These are phyloP conservation scores for Zelostemma sp. DNA, from an alignment of 1,140 invertebrate genomes.

Conservation along the genomic window DNA sequence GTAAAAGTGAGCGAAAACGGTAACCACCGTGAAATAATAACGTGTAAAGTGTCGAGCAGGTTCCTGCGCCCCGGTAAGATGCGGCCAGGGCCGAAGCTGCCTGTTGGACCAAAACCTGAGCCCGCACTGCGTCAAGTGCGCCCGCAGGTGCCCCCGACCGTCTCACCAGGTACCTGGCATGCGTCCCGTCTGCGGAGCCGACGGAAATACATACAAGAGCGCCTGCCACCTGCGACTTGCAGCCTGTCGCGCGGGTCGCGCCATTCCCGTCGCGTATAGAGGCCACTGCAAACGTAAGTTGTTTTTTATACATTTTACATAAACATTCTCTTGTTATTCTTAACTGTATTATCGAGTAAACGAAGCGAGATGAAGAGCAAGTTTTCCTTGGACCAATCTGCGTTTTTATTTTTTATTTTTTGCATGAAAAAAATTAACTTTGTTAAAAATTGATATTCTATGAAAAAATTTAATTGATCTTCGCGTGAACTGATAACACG, in stretches of 20 bases:
- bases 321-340: no score
- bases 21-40: slow-evolving; percentile 63
- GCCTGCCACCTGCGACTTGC: slow-evolving; percentile 86
- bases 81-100: slow-evolving; percentile 85
- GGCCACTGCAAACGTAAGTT: slow-evolving; percentile 86
- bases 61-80: slow-evolving; percentile 83
- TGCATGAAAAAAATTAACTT: no score
- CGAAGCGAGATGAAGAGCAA: no score
- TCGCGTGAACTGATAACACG: no score
- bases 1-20: slow-evolving; percentile 13
- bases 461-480: no score
- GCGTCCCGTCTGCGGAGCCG: slow-evolving; percentile 85
- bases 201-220: slow-evolving; percentile 88
- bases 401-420: no score
- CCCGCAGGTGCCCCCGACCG: slow-evolving; percentile 74
- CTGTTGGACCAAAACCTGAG: slow-evolving; percentile 87
- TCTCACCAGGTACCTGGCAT: slow-evolving; percentile 65
- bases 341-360: no score
- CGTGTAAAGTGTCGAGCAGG: slow-evolving; percentile 72
- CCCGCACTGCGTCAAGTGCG: slow-evolving; percentile 86
- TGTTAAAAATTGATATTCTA: no score
- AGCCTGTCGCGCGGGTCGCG: slow-evolving; percentile 84
- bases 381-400: no score
- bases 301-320: no score
- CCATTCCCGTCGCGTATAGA: slow-evolving; percentile 87